phyloP scores from a whole-genome alignment of 2,113 vertebrate species.

The Blennius ocellaris region DNA sequence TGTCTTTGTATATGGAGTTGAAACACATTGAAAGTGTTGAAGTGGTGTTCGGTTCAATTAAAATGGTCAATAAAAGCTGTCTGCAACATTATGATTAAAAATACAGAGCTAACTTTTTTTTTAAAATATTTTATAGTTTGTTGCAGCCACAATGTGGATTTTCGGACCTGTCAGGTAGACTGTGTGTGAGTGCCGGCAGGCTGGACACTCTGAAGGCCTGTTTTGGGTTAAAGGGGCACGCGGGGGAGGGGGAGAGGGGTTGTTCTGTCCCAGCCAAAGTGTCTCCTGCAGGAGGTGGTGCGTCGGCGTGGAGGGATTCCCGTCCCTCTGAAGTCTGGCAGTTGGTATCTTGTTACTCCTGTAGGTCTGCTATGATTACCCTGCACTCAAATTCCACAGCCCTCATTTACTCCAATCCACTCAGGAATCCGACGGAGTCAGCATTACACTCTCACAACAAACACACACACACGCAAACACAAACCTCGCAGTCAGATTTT shows the following conservation, averaged over 20 bases:
- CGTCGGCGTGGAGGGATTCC: conserved; percentile 66
- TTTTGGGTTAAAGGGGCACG: conserved; percentile 23
- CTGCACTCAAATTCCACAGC: conserved; percentile 75
- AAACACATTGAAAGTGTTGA: too few species aligned
- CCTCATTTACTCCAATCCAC: conserved; percentile 79
- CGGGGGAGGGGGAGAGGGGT: neutral
- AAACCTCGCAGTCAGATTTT: conserved; percentile 23
- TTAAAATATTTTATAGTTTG: too few species aligned
- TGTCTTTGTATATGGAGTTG: too few species aligned
- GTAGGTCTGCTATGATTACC: conserved; percentile 75
- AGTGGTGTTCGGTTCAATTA: too few species aligned
- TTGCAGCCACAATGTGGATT: conserved; percentile 1
- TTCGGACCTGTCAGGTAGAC: conserved; percentile 2
- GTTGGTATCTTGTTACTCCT: conserved; percentile 77
- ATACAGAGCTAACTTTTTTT: too few species aligned
- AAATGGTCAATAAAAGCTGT: too few species aligned
- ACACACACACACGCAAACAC: conserved; percentile 35
- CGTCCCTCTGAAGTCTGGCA: conserved; percentile 74
- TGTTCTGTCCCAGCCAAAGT: conserved; percentile 61
- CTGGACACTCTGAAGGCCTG: conserved; percentile 18
- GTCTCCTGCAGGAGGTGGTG: conserved; percentile 67
- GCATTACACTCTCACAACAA: conserved; percentile 47
- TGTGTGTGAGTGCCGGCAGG: conserved; percentile 3
- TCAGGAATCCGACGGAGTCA: conserved; percentile 73
- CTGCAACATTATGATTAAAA: too few species aligned